These are phyloP conservation scores for Lytechinus variegatus DNA, from an alignment of 35 echinoderm and acorn worm species.

Conservation along the genomic window DNA sequence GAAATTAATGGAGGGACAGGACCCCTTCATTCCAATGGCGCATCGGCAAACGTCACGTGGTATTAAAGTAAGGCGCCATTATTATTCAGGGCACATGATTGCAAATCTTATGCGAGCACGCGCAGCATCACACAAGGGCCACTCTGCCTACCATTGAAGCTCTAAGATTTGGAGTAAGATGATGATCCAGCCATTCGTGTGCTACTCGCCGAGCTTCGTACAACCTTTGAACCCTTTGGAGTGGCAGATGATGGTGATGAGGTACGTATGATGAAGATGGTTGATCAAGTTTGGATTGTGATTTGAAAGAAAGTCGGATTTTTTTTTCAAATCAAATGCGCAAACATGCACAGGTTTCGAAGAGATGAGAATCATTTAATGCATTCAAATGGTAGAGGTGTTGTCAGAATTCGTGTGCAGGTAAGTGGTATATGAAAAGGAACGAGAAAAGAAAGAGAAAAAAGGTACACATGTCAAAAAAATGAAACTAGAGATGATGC, in stretches of 20 bases:
- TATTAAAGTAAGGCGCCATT: not conserved
- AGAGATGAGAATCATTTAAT: conserved; percentile 26
- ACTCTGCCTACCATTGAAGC: conserved; percentile 26
- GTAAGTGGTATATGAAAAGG: conserved; percentile 42
- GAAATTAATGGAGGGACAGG: not conserved
- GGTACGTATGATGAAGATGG: not conserved
- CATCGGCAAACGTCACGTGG: not conserved
- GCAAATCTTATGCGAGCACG: not conserved
- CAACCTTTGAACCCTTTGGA: not conserved
- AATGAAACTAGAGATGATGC: not conserved
- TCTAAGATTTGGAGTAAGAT: conserved; percentile 27
- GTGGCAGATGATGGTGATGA: not conserved
- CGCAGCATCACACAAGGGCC: not conserved
- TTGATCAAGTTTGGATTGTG: conserved; percentile 6
- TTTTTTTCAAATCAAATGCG: conserved; percentile 25
- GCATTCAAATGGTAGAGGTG: conserved; percentile 41
- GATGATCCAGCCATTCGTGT: conserved; percentile 14
- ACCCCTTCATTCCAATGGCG: not conserved
- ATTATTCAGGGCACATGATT: not conserved
- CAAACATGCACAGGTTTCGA: conserved; percentile 37
- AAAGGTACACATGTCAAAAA: conserved; percentile 41
- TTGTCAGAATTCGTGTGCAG: conserved; percentile 33
- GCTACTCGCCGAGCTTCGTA: conserved; percentile 16
- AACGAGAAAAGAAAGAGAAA: not conserved
- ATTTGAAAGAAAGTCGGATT: not conserved